Conservation (phyloP, 2,888 invertebrate genomes). For the Tiliacea citrago region DNA sequence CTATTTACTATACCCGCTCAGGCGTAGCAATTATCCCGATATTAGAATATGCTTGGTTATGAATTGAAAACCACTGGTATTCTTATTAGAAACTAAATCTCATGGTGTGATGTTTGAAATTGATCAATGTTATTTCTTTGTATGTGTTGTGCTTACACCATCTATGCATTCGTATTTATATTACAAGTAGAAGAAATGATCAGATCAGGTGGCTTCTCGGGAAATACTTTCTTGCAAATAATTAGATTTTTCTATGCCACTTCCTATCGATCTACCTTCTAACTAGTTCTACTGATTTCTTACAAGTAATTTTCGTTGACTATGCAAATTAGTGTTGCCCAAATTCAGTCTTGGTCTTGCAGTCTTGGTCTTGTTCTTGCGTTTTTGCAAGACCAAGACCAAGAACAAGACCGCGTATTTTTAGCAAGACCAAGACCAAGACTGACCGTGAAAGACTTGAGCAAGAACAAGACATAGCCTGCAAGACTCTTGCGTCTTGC, state of each 20-base stretch:
- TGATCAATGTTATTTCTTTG: neutral
- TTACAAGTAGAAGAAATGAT: no score
- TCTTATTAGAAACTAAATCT: constrained; percentile 17
- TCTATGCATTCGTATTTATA: neutral
- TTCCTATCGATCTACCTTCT: neutral
- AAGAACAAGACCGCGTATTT: no score
- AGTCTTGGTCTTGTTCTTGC: no score
- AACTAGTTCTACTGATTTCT: neutral
- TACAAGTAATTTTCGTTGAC: neutral
- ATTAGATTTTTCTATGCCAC: neutral
- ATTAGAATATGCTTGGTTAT: constrained; percentile 4
- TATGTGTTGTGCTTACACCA: neutral
- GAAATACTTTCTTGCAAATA: neutral
- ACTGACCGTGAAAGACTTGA: no score
- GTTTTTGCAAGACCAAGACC: no score
- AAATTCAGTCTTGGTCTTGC: no score
- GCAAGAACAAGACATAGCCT: no score
- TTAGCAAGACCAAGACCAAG: no score
- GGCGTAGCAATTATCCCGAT: constrained; percentile 32
- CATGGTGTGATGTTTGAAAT: neutral
- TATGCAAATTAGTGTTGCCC: no score
- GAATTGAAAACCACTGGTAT: constrained; percentile 24
- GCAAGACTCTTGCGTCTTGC: no score
- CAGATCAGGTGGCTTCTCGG: no score
- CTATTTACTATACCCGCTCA: constrained; percentile 40